Evolutionary conservation across 2,113 vertebrate species (phyloP).

Genomic region (Stictonetta naevosa): DNA sequence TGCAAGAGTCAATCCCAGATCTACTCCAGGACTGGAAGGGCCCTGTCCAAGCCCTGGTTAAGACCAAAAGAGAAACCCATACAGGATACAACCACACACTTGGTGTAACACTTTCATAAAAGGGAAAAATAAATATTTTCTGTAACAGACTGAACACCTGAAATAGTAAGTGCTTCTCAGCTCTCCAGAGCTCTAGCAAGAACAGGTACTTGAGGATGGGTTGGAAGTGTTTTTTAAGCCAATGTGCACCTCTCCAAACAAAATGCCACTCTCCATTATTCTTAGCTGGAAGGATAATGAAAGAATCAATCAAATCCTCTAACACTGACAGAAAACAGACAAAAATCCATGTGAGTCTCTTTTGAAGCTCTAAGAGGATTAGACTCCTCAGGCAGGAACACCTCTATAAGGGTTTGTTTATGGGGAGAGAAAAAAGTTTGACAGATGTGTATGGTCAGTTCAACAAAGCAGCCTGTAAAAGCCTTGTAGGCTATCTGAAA

Average conservation of each 20-base stretch:
- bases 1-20: neutral
- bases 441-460: neutral
- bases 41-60: neutral
- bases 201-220: neutral
- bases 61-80: neutral
- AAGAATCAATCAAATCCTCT: slow-evolving; percentile 60
- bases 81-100: neutral
- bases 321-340: slow-evolving; percentile 56
- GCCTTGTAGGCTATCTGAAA: neutral
- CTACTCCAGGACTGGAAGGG: neutral
- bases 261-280: slow-evolving; percentile 41
- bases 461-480: neutral
- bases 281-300: slow-evolving; percentile 51
- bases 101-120: neutral
- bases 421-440: neutral
- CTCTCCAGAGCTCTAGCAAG: slow-evolving; percentile 7
- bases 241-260: neutral
- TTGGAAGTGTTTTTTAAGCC: neutral
- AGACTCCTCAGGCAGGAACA: neutral
- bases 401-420: neutral
- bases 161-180: neutral
- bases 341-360: slow-evolving; percentile 38
- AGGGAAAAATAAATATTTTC: neutral
- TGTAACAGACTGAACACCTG: neutral
- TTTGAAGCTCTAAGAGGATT: slow-evolving; percentile 35